Evolutionary conservation across 2,113 vertebrate genomes (phyloP).

Genomic region (Cercocebus atys): DNA sequence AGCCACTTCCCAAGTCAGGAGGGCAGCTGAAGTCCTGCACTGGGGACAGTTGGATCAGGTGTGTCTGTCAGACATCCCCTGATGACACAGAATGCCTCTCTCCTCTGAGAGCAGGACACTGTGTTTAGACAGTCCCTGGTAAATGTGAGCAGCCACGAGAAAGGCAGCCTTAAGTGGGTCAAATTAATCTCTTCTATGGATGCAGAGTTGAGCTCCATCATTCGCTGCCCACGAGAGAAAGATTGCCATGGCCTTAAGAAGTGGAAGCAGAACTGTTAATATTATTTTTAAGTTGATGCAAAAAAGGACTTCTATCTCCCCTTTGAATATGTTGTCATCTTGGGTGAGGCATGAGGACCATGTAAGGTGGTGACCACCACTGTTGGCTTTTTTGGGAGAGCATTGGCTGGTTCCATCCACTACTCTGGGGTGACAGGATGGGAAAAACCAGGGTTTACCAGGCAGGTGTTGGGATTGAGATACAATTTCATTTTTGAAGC

Average conservation of each 20-base stretch:
- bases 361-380: fast-evolving
- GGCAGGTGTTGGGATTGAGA: background rate
- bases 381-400: background rate
- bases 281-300: background rate
- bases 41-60: slow-evolving; percentile 68
- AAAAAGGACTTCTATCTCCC: background rate
- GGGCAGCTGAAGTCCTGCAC: slow-evolving; percentile 55
- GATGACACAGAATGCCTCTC: slow-evolving; percentile 63
- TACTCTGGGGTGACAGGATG: too few relatives aligned
- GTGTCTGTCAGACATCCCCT: slow-evolving; percentile 73
- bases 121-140: slow-evolving; percentile 74
- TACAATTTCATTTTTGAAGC: background rate
- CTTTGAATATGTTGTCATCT: too few relatives aligned
- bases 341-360: background rate
- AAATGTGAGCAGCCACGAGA: slow-evolving; percentile 65
- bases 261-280: too few relatives aligned
- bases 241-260: background rate
- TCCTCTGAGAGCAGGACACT: slow-evolving; percentile 73
- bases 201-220: background rate
- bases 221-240: slow-evolving; percentile 10
- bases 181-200: slow-evolving; percentile 39
- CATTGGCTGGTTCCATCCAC: background rate
- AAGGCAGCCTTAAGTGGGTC: slow-evolving; percentile 61
- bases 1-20: slow-evolving; percentile 52
- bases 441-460: too few relatives aligned